phyloP scores from a whole-genome alignment of 2,888 invertebrate species.

The Itoplectis maculator region DNA sequence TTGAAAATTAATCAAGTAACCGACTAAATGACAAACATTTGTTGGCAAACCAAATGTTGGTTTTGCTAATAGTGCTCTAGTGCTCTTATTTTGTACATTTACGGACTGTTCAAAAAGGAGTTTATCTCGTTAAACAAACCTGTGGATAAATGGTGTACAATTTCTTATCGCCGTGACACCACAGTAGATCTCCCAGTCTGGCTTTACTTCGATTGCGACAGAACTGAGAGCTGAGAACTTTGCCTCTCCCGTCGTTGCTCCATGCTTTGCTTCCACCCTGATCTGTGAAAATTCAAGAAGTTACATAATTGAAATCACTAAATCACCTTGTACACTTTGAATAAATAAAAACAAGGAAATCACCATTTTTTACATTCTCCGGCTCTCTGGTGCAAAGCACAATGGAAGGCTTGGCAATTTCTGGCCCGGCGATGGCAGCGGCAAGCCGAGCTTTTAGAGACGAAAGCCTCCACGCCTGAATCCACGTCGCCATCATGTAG shows the following conservation, averaged over 20 bases:
- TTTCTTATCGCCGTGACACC: slow-evolving; percentile 85
- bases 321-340: not conserved
- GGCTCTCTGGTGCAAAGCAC: slow-evolving; percentile 78
- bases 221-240: slow-evolving; percentile 85
- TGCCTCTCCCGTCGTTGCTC: slow-evolving; percentile 66
- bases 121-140: slow-evolving; percentile 78
- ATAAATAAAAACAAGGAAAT: not conserved
- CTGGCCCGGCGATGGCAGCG: slow-evolving; percentile 73
- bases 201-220: slow-evolving; percentile 87
- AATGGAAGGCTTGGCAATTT: slow-evolving; percentile 75
- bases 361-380: slow-evolving; percentile 76
- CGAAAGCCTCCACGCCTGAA: slow-evolving; percentile 92
- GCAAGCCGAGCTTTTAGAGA: slow-evolving; percentile 89
- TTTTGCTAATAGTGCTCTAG: no score
- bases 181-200: slow-evolving; percentile 88
- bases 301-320: slow-evolving; percentile 39
- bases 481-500: slow-evolving; percentile 93
- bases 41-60: no score
- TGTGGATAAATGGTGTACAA: slow-evolving; percentile 87
- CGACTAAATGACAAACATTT: no score
- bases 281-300: slow-evolving; percentile 41
- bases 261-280: slow-evolving; percentile 47
- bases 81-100: not conserved
- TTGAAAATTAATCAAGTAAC: no score
- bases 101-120: not conserved